These are phyloP conservation scores for Linnaemya vulpina DNA, from an alignment of 2,888 invertebrate species.

Conservation along the genomic window DNA sequence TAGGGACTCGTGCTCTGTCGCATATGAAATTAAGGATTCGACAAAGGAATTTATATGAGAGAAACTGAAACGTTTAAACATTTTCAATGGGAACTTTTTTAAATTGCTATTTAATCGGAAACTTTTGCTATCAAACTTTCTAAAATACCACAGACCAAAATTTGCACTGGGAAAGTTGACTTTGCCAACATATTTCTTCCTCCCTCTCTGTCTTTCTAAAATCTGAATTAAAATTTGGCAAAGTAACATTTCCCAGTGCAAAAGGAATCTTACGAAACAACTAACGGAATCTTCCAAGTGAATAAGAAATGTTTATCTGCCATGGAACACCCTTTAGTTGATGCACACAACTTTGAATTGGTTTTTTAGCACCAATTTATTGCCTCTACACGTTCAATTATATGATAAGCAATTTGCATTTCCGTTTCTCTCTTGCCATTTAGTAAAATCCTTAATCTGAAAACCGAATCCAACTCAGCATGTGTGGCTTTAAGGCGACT, in stretches of 20 bases:
- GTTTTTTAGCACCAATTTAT: no score
- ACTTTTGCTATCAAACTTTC: not conserved
- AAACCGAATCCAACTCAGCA: not conserved
- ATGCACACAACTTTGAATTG: no score
- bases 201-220: no score
- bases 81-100: not conserved
- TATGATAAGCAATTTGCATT: not conserved
- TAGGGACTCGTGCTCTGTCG: not conserved
- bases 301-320: no score
- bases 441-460: not conserved
- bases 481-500: not conserved
- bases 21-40: not conserved
- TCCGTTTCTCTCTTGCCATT: not conserved
- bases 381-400: not conserved
- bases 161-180: no score
- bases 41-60: not conserved
- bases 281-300: no score
- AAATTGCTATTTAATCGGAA: not conserved
- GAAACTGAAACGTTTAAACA: not conserved
- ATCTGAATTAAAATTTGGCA: no score
- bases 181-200: no score
- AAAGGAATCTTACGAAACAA: no score
- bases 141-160: no score
- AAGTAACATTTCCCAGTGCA: no score
- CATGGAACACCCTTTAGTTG: no score